Percentiles rank a stretch among this genome's conserved stretches.
phyloP scores from a whole-genome alignment of 2,113 vertebrate genomes.

The Mormyrus iriodes region DNA sequence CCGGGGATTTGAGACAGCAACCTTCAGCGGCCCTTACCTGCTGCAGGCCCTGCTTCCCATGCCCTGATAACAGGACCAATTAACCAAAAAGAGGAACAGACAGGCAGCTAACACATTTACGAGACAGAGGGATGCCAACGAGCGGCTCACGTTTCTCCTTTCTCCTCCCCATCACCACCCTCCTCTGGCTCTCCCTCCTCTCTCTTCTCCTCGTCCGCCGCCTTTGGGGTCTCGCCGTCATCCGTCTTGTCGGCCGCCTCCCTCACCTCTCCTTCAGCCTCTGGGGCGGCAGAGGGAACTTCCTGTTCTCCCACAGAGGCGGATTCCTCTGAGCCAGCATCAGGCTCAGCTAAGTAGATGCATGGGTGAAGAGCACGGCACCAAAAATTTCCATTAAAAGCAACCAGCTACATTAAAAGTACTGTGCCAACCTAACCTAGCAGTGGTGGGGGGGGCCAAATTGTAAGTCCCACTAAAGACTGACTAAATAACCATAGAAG shows the following conservation, averaged over 20 bases:
- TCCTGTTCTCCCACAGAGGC: constrained; percentile 72
- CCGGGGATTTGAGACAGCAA: neutral
- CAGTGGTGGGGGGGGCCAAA: neutral
- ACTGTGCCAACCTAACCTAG: neutral
- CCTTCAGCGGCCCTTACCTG: neutral
- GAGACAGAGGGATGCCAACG: neutral
- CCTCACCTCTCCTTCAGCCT: constrained; percentile 62
- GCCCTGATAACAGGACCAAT: neutral
- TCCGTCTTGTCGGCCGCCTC: constrained; percentile 50
- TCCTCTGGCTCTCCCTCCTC: neutral
- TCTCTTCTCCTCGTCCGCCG: constrained; percentile 11
- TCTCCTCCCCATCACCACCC: constrained; percentile 49
- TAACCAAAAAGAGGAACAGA: neutral
- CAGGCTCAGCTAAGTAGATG: constrained; percentile 54
- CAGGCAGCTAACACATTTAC: neutral
- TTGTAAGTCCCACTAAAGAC: neutral
- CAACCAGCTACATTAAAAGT: neutral
- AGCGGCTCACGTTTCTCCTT: constrained; percentile 69
- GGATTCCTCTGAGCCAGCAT: constrained; percentile 77
- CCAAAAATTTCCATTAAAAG: neutral
- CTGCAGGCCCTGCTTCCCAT: neutral
- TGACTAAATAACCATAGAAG: neutral
- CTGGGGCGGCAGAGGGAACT: constrained; percentile 62
- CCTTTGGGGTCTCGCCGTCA: constrained; percentile 30
- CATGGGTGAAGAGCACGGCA: neutral